A percentile compares a stretch with the other conserved stretches of the same genome.
Evolutionary conservation across 2,797 vertebrate genomes (phyloP).

Genomic region (Sphenodon punctatus): DNA sequence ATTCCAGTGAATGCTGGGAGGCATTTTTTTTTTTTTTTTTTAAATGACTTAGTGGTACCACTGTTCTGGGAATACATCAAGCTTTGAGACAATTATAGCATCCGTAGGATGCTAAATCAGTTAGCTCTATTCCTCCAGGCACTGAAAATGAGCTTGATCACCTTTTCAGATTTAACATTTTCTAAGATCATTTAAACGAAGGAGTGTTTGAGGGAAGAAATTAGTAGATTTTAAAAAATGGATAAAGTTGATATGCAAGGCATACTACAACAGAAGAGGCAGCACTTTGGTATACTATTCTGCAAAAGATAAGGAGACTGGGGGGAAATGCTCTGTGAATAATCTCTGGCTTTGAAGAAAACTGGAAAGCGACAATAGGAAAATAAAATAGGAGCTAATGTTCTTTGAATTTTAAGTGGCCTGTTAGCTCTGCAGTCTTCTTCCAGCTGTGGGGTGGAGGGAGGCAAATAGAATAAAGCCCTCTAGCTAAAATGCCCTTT

Average conservation of each 20-base stretch:
- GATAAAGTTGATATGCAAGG: neutral
- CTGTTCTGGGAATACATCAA: conserved; percentile 58
- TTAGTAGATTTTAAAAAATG: neutral
- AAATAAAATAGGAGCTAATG: conserved; percentile 2
- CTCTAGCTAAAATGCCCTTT: neutral
- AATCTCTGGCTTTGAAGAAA: conserved; percentile 3
- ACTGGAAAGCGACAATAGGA: conserved; percentile 9
- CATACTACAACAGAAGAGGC: neutral
- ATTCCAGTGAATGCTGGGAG: conserved; percentile 51
- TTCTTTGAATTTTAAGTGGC: conserved; percentile 36
- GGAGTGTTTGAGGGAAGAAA: neutral
- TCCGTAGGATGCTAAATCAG: conserved; percentile 54
- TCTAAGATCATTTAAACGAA: conserved; percentile 26
- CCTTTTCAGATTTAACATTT: conserved; percentile 45
- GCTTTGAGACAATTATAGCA: conserved; percentile 57
- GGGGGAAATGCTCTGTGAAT: conserved; percentile 12
- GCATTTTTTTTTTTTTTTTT: conserved; percentile 58
- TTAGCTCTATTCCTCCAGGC: conserved; percentile 41
- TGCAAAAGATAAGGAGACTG: neutral
- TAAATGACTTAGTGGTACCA: conserved; percentile 49
- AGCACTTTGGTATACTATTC: neutral
- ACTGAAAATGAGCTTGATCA: conserved; percentile 45
- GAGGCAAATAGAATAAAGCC: neutral
- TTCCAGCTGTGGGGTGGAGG: neutral
- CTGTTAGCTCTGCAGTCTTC: neutral